Conservation (phyloP, 2,888 invertebrate species). For the Drosophila barbarae region DNA sequence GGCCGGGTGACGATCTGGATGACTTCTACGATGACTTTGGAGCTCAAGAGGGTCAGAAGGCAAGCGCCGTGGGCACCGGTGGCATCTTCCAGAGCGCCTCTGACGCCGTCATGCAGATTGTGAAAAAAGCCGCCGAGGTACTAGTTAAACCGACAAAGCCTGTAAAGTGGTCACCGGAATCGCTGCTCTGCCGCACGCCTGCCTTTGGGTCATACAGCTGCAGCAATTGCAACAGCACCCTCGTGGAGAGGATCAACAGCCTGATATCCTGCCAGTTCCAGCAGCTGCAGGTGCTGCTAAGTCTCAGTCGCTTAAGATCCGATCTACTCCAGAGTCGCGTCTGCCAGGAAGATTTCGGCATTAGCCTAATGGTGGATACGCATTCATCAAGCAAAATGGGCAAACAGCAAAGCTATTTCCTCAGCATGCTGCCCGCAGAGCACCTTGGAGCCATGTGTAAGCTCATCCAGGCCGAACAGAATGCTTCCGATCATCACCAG, state of each 20-base stretch:
- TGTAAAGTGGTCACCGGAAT: constrained; percentile 47
- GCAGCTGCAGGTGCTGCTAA: constrained; percentile 83
- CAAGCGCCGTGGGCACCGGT: constrained; percentile 78
- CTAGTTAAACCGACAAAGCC: constrained; percentile 84
- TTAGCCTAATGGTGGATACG: constrained; percentile 80
- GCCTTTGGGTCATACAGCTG: constrained; percentile 86
- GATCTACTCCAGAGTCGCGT: constrained; percentile 83
- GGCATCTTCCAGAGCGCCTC: constrained; percentile 91
- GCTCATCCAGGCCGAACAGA: constrained; percentile 81
- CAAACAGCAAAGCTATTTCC: constrained; percentile 81
- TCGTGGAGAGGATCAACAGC: constrained; percentile 87
- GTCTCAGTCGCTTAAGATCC: constrained; percentile 82
- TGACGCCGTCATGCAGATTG: constrained; percentile 94
- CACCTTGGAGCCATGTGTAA: constrained; percentile 90
- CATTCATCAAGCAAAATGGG: constrained; percentile 6
- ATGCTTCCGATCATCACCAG: constrained; percentile 12
- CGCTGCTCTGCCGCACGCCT: constrained; percentile 84
- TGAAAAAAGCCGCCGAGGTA: constrained; percentile 94
- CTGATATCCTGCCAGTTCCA: constrained; percentile 86
- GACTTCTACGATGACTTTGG: constrained; percentile 84
- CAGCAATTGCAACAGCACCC: constrained; percentile 85
- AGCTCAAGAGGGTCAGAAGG: constrained; percentile 55
- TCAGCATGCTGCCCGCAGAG: constrained; percentile 84
- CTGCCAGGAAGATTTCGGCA: constrained; percentile 82
- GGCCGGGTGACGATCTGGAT: constrained; percentile 85